Base-by-base conservation (phyloP, 2,797 vertebrate genomes). In the Notoglanidium macrostoma region DNA sequence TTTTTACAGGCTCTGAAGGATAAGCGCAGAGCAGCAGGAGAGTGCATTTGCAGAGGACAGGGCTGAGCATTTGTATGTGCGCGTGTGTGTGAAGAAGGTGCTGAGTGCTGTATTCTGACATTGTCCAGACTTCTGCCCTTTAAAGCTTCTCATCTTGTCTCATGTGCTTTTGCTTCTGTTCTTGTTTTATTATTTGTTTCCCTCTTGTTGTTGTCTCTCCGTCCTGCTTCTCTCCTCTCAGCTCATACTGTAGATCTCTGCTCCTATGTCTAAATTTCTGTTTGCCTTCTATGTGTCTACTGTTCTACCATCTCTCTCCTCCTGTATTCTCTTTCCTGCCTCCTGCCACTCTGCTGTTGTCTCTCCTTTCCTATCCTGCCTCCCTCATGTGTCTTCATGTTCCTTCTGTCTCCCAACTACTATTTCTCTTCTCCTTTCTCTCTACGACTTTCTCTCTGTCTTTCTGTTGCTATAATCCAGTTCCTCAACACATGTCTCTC, bases 71-170 rank as follows among this genome's bases (percentile, higher is more conserved):
- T 14, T 32, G 51, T 44, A 59, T 72, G 54, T 32, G 23, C 35
- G 57, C 35, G 61, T 35, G 70, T 65, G 12, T 49, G 46, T 73
- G 40, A 73, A 46, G 67, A 63, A 70, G 51, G 15, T 73, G n/a
- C 68, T 61, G 78, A 73, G 40, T 63, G 54, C n/a, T 57, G 32
- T 55, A 57, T 55, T 55, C 15, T 57, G 51, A 78, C 29, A 78
- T 35, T 40, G 54, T 35, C 21, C 77, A 57, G 32, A 21, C 32
- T 59, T 32, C 55, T 78, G 29, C 54, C 59, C 32, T 40, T 59
- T 61, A 61, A 44, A 85, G 59, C 55, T 54, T 88, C 78, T 91
- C 80, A 85, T 68, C 57, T 44, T 76, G 76, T 76, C 78, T 67
- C 59, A 55, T 87, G 57, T 59, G 78, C 61, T 85, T 90, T 63